phyloP scores from a whole-genome alignment of 2,888 invertebrate genomes.

The Drosophila colorata region DNA sequence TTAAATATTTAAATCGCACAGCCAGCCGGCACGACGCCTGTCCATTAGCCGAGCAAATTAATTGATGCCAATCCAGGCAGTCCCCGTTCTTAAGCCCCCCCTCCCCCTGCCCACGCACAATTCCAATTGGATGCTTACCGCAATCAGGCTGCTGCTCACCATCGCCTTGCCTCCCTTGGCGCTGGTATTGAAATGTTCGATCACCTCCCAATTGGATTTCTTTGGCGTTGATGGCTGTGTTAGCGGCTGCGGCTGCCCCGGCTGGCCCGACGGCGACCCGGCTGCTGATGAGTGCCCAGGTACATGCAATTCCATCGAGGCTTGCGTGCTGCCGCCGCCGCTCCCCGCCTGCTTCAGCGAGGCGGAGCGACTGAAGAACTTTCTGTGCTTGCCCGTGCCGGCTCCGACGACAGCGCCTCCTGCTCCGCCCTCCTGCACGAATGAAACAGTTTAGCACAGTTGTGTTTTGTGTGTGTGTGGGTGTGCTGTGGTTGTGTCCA shows the following conservation, averaged over 20 bases:
- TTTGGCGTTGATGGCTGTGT: slow-evolving; percentile 88
- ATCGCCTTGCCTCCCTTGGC: slow-evolving; percentile 88
- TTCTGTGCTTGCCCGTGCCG: slow-evolving; percentile 68
- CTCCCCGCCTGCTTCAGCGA: slow-evolving; percentile 87
- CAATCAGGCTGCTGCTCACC: slow-evolving; percentile 88
- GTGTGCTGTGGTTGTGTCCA: slow-evolving; percentile 15
- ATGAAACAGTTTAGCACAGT: slow-evolving; percentile 1
- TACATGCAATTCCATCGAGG: slow-evolving; percentile 83
- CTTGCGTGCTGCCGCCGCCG: slow-evolving; percentile 66
- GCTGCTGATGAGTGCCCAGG: slow-evolving; percentile 66
- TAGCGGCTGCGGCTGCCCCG: slow-evolving; percentile 75
- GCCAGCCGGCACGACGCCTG: slow-evolving; percentile 13
- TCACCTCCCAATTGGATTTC: slow-evolving; percentile 96
- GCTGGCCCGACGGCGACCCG: slow-evolving; percentile 46
- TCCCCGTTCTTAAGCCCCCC: neutral
- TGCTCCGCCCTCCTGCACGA: slow-evolving; percentile 29
- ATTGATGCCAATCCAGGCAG: slow-evolving; percentile 57
- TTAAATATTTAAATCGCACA: slow-evolving; percentile 71
- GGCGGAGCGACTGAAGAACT: slow-evolving; percentile 87
- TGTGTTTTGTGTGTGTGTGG: neutral
- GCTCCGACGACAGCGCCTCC: neutral
- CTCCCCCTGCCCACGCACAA: neutral
- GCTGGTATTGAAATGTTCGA: slow-evolving; percentile 92
- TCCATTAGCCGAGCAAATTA: slow-evolving; percentile 69
- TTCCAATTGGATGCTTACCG: slow-evolving; percentile 85